Evolutionary conservation across 1,140 invertebrate genomes (phyloP).

Genomic region (Anastrepha obliqua): DNA sequence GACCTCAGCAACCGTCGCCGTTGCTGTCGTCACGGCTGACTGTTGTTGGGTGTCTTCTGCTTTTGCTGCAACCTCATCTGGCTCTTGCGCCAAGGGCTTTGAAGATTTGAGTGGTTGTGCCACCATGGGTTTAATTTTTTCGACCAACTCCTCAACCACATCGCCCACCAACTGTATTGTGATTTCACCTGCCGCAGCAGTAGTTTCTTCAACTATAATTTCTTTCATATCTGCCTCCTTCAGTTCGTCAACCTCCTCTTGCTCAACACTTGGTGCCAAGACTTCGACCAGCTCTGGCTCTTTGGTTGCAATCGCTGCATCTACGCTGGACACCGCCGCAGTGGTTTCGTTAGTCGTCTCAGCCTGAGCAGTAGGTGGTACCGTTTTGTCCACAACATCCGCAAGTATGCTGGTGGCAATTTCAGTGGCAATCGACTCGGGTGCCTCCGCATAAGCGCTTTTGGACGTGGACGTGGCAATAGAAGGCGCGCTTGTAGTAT

Average conservation of each 20-base stretch:
- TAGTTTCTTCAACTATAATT: neutral
- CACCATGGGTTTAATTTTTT: conserved; percentile 4
- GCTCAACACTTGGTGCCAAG: neutral
- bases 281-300: neutral
- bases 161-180: conserved; percentile 26
- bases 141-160: conserved; percentile 57
- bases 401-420: neutral
- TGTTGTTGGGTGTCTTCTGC: neutral
- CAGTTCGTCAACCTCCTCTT: conserved; percentile 1
- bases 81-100: neutral
- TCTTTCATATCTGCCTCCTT: neutral
- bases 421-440: conserved; percentile 7
- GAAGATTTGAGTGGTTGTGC: conserved; percentile 24
- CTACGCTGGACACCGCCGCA: neutral
- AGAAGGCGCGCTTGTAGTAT: conserved; percentile 39
- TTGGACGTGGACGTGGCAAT: neutral
- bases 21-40: neutral
- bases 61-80: neutral
- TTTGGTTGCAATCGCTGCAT: neutral
- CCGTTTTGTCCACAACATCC: neutral
- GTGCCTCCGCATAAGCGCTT: conserved; percentile 8
- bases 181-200: neutral
- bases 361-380: neutral
- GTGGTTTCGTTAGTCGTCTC: neutral
- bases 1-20: conserved; percentile 2